A percentile compares a stretch with the other conserved stretches of the same genome.
These are phyloP conservation scores for Ylistrum balloti DNA, from an alignment of 1,140 invertebrate genomes.

Conservation along the genomic window DNA sequence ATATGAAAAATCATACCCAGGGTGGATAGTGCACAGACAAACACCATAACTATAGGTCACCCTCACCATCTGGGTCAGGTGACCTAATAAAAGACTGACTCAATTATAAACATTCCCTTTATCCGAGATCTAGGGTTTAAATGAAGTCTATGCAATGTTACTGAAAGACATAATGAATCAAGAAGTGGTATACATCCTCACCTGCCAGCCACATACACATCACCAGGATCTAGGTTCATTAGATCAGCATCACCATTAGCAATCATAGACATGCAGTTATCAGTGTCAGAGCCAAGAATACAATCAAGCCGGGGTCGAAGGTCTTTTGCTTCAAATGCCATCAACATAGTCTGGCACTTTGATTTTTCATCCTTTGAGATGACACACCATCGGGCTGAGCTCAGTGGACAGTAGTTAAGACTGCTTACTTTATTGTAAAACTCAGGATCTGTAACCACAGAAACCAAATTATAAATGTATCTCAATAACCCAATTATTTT, in stretches of 20 bases:
- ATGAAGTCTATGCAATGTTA: too few relatives aligned
- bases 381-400: conserved; percentile 86
- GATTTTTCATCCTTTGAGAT: conserved; percentile 94
- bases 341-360: conserved; percentile 97
- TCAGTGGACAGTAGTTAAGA: conserved; percentile 78
- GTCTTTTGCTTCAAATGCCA: conserved; percentile 91
- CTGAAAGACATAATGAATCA: too few relatives aligned
- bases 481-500: too few relatives aligned
- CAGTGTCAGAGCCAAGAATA: conserved; percentile 91
- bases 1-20: too few relatives aligned
- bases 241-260: conserved; percentile 87
- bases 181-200: too few relatives aligned
- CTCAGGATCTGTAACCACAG: conserved; percentile 68
- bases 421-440: conserved; percentile 71
- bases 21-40: too few relatives aligned
- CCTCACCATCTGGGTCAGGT: too few relatives aligned
- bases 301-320: conserved; percentile 93
- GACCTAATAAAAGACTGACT: too few relatives aligned
- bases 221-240: conserved; percentile 82
- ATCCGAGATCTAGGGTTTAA: too few relatives aligned
- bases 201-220: conserved; percentile 81
- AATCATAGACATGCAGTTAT: conserved; percentile 93
- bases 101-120: too few relatives aligned
- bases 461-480: background rate
- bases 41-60: too few relatives aligned